Conservation (phyloP, 2,797 vertebrate genomes). For the Heliangelus exortis region DNA sequence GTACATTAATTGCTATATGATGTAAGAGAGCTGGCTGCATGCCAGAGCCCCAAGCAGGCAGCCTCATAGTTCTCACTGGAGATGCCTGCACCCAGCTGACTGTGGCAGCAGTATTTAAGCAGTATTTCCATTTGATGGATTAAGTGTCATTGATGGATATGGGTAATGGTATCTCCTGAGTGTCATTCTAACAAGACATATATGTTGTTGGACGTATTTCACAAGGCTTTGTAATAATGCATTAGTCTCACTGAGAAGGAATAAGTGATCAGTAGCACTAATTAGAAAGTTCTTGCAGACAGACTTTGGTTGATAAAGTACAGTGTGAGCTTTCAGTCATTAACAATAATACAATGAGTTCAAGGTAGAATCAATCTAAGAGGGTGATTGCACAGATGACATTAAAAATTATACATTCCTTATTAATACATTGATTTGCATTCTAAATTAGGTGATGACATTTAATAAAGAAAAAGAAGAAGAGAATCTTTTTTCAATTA, state of each 20-base stretch:
- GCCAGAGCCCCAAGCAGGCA: conserved; percentile 39
- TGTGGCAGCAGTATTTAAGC: conserved; percentile 58
- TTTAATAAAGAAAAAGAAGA: conserved; percentile 61
- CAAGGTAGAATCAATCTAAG: conserved; percentile 69
- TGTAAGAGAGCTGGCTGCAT: conserved; percentile 43
- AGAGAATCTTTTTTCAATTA: neutral
- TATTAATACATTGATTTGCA: conserved; percentile 68
- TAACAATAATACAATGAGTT: conserved; percentile 65
- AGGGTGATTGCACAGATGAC: conserved; percentile 46
- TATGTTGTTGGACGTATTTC: conserved; percentile 73
- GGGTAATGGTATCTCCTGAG: conserved; percentile 69
- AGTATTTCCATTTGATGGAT: conserved; percentile 72
- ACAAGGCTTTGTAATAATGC: conserved; percentile 65
- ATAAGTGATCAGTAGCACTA: conserved; percentile 78
- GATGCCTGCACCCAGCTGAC: conserved; percentile 35
- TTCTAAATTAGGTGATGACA: conserved; percentile 60
- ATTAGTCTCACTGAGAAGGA: conserved; percentile 64
- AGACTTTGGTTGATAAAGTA: conserved; percentile 71
- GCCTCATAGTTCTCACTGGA: conserved; percentile 5
- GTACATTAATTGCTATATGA: conserved; percentile 66
- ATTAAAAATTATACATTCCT: conserved; percentile 62
- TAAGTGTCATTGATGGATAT: conserved; percentile 75
- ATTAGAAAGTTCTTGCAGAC: conserved; percentile 77
- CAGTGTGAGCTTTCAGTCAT: conserved; percentile 53
- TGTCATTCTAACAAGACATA: conserved; percentile 75